Percentiles rank a stretch among this genome's conserved stretches.
Conservation (phyloP, 1,140 invertebrate species). For the Thaumatotibia leucotreta region DNA sequence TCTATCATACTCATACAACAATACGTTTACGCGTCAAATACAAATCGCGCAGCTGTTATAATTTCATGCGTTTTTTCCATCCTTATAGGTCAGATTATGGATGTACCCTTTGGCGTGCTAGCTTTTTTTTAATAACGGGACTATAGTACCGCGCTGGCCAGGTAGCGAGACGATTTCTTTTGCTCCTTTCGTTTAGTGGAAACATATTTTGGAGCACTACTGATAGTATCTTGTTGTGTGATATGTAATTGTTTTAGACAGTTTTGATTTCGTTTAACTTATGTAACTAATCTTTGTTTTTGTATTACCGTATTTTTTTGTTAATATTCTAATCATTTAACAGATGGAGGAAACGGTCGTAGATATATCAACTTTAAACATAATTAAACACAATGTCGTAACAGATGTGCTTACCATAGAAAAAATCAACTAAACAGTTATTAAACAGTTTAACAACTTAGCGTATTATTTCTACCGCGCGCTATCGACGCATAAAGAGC, state of each 20-base stretch:
- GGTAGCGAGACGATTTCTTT: not conserved
- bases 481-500: no score
- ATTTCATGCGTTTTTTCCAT: slow-evolving; percentile 21
- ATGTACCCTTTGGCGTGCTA: slow-evolving; percentile 15
- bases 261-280: not conserved
- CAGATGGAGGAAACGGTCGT: no score
- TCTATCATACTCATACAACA: not conserved
- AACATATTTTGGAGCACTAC: not conserved
- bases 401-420: no score
- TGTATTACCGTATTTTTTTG: no score
- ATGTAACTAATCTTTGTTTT: not conserved
- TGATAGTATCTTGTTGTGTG: not conserved
- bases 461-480: no score
- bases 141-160: not conserved
- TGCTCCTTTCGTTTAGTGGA: not conserved
- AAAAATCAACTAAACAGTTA: no score
- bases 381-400: no score
- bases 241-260: not conserved
- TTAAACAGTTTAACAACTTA: no score
- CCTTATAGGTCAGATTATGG: slow-evolving; percentile 19
- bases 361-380: no score
- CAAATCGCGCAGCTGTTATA: slow-evolving; percentile 20
- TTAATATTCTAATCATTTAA: no score
- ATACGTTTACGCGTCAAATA: slow-evolving; percentile 16
- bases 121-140: slow-evolving; percentile 10